These are phyloP conservation scores for Philopedon plagiatum DNA, from an alignment of 2,888 invertebrate genomes.

Conservation along the genomic window DNA sequence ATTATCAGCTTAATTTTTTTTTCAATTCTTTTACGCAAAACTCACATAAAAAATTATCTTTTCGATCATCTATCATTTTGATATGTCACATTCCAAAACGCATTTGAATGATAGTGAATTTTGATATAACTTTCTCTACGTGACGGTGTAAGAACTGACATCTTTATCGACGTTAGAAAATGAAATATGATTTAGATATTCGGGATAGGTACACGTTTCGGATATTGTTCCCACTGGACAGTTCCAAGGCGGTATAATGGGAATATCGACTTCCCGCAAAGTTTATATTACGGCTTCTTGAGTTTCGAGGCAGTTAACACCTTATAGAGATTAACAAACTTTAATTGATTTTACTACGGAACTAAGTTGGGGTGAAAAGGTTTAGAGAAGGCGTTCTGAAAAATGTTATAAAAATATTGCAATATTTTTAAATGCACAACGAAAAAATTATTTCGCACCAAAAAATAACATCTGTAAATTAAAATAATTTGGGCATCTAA, in stretches of 20 bases:
- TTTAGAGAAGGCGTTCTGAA: not conserved
- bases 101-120: slow-evolving; percentile 18
- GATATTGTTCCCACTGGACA: slow-evolving; percentile 37
- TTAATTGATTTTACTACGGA: slow-evolving; percentile 33
- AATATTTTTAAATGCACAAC: no score
- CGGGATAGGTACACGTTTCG: slow-evolving; percentile 31
- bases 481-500: no score
- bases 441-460: not conserved
- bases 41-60: not conserved
- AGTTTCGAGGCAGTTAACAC: slow-evolving; percentile 28
- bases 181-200: slow-evolving; percentile 44
- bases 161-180: slow-evolving; percentile 24
- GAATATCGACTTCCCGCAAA: slow-evolving; percentile 36
- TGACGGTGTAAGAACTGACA: slow-evolving; percentile 18
- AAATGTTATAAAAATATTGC: no score
- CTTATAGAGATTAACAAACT: slow-evolving; percentile 35
- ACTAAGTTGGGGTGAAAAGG: not conserved
- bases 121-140: slow-evolving; percentile 13
- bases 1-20: no score
- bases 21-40: no score
- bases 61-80: not conserved
- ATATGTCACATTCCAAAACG: slow-evolving; percentile 1
- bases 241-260: slow-evolving; percentile 33
- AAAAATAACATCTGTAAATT: no score
- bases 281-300: slow-evolving; percentile 31